Evolutionary conservation across 2,888 invertebrate genomes (phyloP).

Genomic region (Synanthedon myopaeformis): DNA sequence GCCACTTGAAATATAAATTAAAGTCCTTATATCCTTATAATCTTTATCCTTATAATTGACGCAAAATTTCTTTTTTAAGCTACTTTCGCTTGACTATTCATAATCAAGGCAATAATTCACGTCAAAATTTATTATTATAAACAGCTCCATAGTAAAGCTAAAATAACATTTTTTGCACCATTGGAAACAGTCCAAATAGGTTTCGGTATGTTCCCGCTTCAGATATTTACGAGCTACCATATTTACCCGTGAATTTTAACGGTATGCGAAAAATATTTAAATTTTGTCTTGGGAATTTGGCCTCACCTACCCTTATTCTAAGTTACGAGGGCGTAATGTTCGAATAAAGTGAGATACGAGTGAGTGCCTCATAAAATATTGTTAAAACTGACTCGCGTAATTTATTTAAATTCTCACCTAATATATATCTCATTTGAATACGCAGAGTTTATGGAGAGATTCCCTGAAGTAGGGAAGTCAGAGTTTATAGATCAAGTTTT

Average conservation of each 20-base stretch:
- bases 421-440: not conserved
- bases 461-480: not conserved
- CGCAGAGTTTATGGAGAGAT: not conserved
- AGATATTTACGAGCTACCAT: conserved; percentile 38
- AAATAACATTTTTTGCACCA: conserved; percentile 32
- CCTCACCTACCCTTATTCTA: conserved; percentile 5
- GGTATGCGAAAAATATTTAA: conserved; percentile 15
- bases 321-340: not conserved
- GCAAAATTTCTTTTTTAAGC: too few relatives aligned
- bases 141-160: not conserved
- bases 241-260: conserved; percentile 40
- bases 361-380: conserved; percentile 1
- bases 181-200: conserved; percentile 54
- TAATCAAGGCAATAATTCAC: too few relatives aligned
- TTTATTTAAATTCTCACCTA: not conserved
- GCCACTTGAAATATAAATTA: too few relatives aligned
- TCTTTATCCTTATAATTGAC: too few relatives aligned
- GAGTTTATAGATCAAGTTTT: too few relatives aligned
- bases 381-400: not conserved
- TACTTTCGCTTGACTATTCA: too few relatives aligned
- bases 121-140: not conserved
- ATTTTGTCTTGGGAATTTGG: conserved; percentile 11
- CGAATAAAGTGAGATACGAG: not conserved
- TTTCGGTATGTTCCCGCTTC: conserved; percentile 24
- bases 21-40: too few relatives aligned